Conservation (phyloP, 2,113 vertebrate species). For the Dromas ardeola region DNA sequence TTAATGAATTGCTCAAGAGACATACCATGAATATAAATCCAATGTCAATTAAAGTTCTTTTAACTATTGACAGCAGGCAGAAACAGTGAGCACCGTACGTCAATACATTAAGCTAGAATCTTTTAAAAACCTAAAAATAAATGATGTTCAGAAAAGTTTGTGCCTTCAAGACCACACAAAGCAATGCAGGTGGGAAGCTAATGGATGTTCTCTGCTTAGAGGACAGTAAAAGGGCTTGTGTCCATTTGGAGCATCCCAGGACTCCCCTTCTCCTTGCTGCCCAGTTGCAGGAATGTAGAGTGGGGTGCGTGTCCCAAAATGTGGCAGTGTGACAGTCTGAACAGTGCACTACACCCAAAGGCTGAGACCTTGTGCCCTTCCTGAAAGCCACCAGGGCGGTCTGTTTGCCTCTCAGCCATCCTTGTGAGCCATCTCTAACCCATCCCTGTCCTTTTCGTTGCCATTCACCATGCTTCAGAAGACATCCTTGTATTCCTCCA, state of each 20-base stretch:
- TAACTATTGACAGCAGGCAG: background rate
- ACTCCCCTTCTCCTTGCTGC: background rate
- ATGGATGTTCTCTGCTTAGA: background rate
- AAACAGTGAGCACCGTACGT: background rate
- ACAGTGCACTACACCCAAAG: background rate
- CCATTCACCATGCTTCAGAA: background rate
- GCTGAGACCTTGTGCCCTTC: background rate
- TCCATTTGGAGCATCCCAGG: background rate
- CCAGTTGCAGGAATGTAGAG: background rate
- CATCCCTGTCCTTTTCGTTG: background rate
- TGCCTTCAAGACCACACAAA: background rate
- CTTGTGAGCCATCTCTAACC: background rate
- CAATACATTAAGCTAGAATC: background rate
- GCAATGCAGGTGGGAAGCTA: background rate
- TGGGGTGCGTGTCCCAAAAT: background rate
- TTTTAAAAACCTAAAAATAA: conserved; percentile 32
- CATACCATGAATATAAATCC: background rate
- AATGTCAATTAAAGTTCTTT: background rate
- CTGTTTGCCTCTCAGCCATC: background rate
- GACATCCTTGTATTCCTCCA: background rate
- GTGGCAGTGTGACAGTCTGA: background rate
- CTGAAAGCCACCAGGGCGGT: background rate
- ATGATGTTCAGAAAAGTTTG: background rate
- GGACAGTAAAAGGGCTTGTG: background rate
- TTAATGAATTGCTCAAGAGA: background rate